A percentile compares a stretch with the other conserved stretches of the same genome.
Conservation (phyloP, 1,140 invertebrate species). For the Drosophila persimilis region DNA sequence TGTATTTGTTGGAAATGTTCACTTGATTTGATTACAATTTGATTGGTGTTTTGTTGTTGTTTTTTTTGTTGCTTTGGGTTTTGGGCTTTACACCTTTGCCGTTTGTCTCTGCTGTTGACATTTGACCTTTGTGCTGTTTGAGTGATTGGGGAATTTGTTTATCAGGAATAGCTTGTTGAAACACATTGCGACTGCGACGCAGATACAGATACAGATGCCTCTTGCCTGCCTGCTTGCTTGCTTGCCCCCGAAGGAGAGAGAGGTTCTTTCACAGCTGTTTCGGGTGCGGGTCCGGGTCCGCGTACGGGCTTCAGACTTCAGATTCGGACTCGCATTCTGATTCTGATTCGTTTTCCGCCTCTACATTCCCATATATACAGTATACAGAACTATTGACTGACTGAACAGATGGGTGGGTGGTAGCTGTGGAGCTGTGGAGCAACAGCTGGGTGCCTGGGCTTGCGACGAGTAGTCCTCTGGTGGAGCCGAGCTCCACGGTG, state of each 20-base stretch:
- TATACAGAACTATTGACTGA: conserved; percentile 7
- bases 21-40: conserved; percentile 33
- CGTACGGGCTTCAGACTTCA: too few relatives aligned
- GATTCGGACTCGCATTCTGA: conserved; percentile 2
- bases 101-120: conserved; percentile 32
- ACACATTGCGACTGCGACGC: conserved; percentile 49
- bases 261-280: conserved; percentile 42
- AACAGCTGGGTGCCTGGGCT: conserved; percentile 35
- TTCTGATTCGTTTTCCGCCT: conserved; percentile 6
- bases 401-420: conserved; percentile 21
- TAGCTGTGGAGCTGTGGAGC: conserved; percentile 12
- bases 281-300: too few relatives aligned
- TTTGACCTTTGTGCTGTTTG: conserved; percentile 48
- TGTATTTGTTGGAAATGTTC: not conserved
- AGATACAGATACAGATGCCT: conserved; percentile 9
- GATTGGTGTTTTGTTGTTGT: conserved; percentile 21
- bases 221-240: too few relatives aligned
- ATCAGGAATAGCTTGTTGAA: conserved; percentile 62
- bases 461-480: not conserved
- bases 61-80: conserved; percentile 7
- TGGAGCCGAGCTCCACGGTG: conserved; percentile 4
- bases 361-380: not conserved
- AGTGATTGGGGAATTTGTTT: conserved; percentile 51
- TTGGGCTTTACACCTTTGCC: conserved; percentile 8
- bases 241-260: not conserved